Evolutionary conservation across 2,797 vertebrate genomes (phyloP).

Genomic region (Diplodus puntazzo): DNA sequence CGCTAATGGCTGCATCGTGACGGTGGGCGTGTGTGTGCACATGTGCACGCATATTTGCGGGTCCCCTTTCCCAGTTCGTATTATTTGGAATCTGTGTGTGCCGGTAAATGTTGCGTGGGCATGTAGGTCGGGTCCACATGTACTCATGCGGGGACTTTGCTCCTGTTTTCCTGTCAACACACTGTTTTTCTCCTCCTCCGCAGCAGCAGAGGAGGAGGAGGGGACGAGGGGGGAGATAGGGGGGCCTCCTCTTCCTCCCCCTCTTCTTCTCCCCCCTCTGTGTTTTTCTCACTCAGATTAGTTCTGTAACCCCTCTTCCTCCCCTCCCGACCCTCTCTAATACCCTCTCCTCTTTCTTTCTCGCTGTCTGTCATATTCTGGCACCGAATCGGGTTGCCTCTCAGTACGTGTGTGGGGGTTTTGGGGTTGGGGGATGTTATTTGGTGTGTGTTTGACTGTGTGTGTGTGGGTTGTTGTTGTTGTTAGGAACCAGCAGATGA

Average conservation of each 20-base stretch:
- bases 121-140: constrained; percentile 58
- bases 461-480: constrained; percentile 54
- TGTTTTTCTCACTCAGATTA: constrained; percentile 70
- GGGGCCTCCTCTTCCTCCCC: constrained; percentile 39
- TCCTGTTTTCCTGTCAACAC: constrained; percentile 75
- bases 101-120: constrained; percentile 52
- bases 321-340: constrained; percentile 48
- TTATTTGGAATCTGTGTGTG: constrained; percentile 19
- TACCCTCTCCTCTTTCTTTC: constrained; percentile 46
- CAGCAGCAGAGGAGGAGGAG: constrained; percentile 7
- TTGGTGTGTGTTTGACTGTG: constrained; percentile 40
- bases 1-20: constrained; percentile 33
- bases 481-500: constrained; percentile 71
- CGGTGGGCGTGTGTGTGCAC: constrained; percentile 9
- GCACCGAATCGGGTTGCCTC: constrained; percentile 39
- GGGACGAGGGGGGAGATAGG: constrained; percentile 39
- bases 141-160: constrained; percentile 66
- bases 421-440: constrained; percentile 29
- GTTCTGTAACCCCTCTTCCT: constrained; percentile 58
- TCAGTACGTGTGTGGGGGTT: constrained; percentile 40
- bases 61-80: neutral
- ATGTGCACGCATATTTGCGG: constrained; percentile 9
- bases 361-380: constrained; percentile 39
- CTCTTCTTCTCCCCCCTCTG: constrained; percentile 22
- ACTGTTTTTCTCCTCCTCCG: constrained; percentile 58